Evolutionary conservation across 2,113 vertebrate species (phyloP), one percentile per base, ranked within the genome.

Genomic region (Cyprinodon brontotheroides): DNA sequence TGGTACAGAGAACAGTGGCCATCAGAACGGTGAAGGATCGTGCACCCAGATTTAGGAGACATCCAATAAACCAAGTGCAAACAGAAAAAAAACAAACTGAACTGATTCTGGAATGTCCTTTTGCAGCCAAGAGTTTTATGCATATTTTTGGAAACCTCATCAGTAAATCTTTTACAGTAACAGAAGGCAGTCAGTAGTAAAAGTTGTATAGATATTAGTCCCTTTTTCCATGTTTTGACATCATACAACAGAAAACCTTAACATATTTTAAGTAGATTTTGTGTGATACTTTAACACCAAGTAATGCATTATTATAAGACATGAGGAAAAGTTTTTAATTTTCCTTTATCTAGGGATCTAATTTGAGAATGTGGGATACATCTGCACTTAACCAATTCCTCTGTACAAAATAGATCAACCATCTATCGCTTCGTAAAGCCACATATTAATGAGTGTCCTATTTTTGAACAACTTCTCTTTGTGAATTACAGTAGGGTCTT

Each of bases 1-100:
- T 94, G 93, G 93, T 90, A 86, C 77, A 62, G 74, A 80, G 83
- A 86, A 89, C 82, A 77, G 74, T 47, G 69, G 83, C 78, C 76
- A 77, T 90, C 84, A 83, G 43, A 38, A 64, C 11, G 3, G 80
- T 93, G 91, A 94, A 80, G 75, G 76, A 94, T 93, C 83, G 81
- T 11, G 53, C 69, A 38, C 37, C 88, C 83, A 66, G 82, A 93
- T 93, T 90, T 93, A 93, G 91, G 81, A 87, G 71, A 82, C 88
- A 91, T 73, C 73, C 79, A 85, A 87, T 74, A 88, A 85, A 80
- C 83, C 65, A 61, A 81, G 41, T 72, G 77, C 78, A 85, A 87
- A 91, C 78, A 81, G 79, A 43, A 70, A 68, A 72, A 14, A 45
- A 38, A n/a, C 73, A 85, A 72, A 82, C 61, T 72, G 68, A 79